Base-by-base conservation (phyloP, 1,140 invertebrate species). In the Anoplophora glabripennis region DNA sequence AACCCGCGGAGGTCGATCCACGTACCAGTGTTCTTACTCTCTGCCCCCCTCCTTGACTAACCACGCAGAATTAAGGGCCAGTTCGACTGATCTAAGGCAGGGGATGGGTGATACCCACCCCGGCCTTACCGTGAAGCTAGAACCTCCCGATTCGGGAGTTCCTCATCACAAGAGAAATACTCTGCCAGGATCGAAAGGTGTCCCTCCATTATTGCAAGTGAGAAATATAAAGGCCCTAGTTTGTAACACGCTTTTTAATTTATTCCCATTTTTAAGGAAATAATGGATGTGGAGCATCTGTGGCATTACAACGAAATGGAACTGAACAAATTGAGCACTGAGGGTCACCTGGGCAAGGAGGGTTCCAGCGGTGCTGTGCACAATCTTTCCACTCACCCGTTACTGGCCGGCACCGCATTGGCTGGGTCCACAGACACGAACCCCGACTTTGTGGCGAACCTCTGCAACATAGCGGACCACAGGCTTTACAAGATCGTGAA, bases 401-500 rank as follows among this genome's bases (percentile, higher is more conserved):
- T 86, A 40, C 74, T 85, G 51, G 81, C 83, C 28, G 83, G 84
- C 55, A 75, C 74, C 7, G 73, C 68, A 9, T 56, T 76, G 1
- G 83, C 83, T 44, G 81, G 84, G 56, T 80, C 81, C 0, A 80
- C 84, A 28, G 88, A 88, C 69, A 81, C 86, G n/a, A 84, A 86
- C 75, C 87, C 88, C 0, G 91, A 94, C 77, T 89, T 92, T 72
- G 81, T 94, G 33, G 89, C 89, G 0, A 92, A 92, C 75, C 79
- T 95, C 66, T 94, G 92, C 79, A 90, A 92, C 74, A 94, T 98
- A 56, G 94, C 94, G 37, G 96, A 98, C 77, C 90, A 96, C 76
- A 79, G 94, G 35, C 83, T 99, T 0, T 98, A 98, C 75, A 96
- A 97, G 80, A 95, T 99, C 65, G 96, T 99, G 52, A 95, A 96